Conservation (phyloP, 2,888 invertebrate species). For the Chloroclysta siterata region DNA sequence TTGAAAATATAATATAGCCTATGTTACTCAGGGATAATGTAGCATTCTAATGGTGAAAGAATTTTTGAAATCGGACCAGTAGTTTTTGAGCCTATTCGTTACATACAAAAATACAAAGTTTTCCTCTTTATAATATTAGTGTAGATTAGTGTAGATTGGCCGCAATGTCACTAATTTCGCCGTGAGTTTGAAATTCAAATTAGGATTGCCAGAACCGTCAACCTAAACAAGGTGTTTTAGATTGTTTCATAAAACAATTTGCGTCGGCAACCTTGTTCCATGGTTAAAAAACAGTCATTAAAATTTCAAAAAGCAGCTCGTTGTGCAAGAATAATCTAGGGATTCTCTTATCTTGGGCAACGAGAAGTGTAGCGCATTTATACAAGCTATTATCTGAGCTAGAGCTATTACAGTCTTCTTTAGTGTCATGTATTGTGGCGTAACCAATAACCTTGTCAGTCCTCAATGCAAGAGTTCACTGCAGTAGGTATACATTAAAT, state of each 20-base stretch:
- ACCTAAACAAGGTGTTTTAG: not conserved
- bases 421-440: slow-evolving; percentile 19
- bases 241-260: not conserved
- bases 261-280: slow-evolving; percentile 43
- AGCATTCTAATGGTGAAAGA: too few relatives aligned
- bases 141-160: too few relatives aligned
- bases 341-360: slow-evolving; percentile 53
- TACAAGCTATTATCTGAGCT: slow-evolving; percentile 34
- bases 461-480: not conserved
- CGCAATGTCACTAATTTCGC: too few relatives aligned
- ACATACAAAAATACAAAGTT: too few relatives aligned
- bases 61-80: too few relatives aligned
- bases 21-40: too few relatives aligned
- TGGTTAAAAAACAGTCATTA: slow-evolving; percentile 38
- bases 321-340: slow-evolving; percentile 47
- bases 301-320: slow-evolving; percentile 38
- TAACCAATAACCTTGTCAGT: slow-evolving; percentile 22
- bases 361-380: slow-evolving; percentile 49
- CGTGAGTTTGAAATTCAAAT: not conserved
- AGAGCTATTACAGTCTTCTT: slow-evolving; percentile 28
- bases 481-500: not conserved
- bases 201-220: not conserved
- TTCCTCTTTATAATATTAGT: too few relatives aligned
- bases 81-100: too few relatives aligned
- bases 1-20: too few relatives aligned